Percentiles rank a stretch among this genome's conserved stretches.
Conservation (phyloP, 1,140 invertebrate species). For the Neodiprion pinetum region DNA sequence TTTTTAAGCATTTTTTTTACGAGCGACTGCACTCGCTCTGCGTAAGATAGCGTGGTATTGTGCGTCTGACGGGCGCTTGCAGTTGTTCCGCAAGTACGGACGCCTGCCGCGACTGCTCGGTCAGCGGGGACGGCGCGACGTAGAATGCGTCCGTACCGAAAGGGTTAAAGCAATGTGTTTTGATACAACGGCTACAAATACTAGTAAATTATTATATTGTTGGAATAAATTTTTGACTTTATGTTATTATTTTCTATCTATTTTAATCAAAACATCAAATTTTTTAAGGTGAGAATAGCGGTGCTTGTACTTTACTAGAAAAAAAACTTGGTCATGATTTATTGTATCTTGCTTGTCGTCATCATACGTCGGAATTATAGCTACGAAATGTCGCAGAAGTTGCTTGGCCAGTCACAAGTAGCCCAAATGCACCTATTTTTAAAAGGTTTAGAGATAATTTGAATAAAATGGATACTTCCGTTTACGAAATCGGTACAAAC, state of each 20-base stretch:
- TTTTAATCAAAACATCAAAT: no score
- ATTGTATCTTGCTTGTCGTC: neutral
- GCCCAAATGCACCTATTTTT: constrained; percentile 31
- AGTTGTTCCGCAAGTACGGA: no score
- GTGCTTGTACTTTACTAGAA: neutral
- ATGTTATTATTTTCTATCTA: no score
- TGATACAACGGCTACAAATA: constrained; percentile 32
- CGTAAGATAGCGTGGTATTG: no score
- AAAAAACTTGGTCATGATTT: no score
- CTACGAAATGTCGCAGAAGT: constrained; percentile 22
- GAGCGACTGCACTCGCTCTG: no score
- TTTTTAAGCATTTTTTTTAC: no score
- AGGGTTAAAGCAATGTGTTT: constrained; percentile 26
- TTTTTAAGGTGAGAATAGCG: neutral
- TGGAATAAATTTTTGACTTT: no score
- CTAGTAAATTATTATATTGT: constrained; percentile 14
- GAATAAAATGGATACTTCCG: constrained; percentile 30
- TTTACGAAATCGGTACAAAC: constrained; percentile 25
- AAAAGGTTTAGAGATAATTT: constrained; percentile 26
- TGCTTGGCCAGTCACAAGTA: constrained; percentile 15
- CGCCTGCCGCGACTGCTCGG: no score
- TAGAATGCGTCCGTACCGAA: no score
- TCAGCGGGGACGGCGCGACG: no score
- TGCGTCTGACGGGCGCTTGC: no score
- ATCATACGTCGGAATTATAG: constrained; percentile 31